These are phyloP conservation scores for Pagrus major DNA, from an alignment of 2,113 vertebrate species.

Conservation along the genomic window DNA sequence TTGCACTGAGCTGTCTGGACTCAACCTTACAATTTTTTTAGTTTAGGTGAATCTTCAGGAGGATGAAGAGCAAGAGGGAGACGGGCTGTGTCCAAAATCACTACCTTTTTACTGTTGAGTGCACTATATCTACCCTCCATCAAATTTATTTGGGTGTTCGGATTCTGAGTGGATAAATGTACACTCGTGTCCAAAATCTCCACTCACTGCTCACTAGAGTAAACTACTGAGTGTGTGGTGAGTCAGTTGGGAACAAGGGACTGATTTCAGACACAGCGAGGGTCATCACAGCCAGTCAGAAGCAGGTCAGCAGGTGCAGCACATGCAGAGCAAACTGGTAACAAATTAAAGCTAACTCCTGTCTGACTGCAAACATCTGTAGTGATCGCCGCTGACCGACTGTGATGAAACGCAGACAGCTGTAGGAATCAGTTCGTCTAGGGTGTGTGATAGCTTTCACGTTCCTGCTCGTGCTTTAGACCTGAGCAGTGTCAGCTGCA, in stretches of 20 bases:
- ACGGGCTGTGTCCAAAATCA: background rate
- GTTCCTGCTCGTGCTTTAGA: background rate
- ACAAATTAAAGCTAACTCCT: constrained; percentile 26
- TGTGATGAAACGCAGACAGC: constrained; percentile 22
- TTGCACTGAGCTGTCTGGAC: constrained; percentile 18
- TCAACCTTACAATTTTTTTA: background rate
- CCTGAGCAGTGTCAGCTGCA: background rate
- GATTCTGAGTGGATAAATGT: background rate
- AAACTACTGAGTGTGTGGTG: background rate
- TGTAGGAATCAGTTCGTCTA: background rate
- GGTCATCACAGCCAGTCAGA: constrained; percentile 38
- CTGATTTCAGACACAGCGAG: constrained; percentile 20
- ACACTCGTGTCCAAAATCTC: background rate
- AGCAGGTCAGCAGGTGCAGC: constrained; percentile 49
- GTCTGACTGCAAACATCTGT: constrained; percentile 21
- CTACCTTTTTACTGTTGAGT: background rate
- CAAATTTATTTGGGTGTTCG: background rate
- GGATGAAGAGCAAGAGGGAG: constrained; percentile 5
- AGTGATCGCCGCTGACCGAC: background rate
- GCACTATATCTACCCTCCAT: background rate
- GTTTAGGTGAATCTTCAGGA: constrained; percentile 1
- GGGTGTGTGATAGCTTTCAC: background rate
- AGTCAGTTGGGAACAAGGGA: constrained; percentile 3
- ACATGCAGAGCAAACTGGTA: constrained; percentile 56
- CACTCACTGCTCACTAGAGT: background rate